Conservation (phyloP, 2,797 vertebrate species). For the Buceros bicornis region DNA sequence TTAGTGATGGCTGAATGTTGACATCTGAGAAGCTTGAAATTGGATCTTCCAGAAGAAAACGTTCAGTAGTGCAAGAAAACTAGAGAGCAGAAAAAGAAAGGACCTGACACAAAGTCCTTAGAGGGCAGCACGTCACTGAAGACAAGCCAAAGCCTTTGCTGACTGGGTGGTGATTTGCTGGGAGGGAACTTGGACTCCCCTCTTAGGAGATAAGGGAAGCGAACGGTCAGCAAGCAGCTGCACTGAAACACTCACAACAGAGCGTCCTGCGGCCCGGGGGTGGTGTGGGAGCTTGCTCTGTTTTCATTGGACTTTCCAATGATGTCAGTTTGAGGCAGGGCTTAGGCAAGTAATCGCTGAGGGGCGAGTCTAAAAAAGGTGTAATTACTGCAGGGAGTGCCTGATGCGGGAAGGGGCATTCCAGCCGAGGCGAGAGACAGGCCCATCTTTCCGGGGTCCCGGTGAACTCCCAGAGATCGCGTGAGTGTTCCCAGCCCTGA, state of each 20-base stretch:
- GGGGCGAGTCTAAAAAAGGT: conserved; percentile 57
- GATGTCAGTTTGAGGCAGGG: conserved; percentile 70
- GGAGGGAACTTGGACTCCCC: background rate
- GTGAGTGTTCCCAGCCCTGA: background rate
- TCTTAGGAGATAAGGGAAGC: conserved; percentile 11
- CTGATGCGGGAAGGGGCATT: conserved; percentile 65
- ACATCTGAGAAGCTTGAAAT: background rate
- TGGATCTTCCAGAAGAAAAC: background rate
- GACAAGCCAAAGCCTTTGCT: background rate
- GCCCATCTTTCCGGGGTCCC: background rate
- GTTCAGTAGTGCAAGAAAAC: background rate
- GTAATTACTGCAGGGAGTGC: conserved; percentile 64
- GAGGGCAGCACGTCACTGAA: background rate
- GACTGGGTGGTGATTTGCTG: background rate
- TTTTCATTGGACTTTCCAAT: conserved; percentile 71
- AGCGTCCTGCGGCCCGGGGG: conserved; percentile 12
- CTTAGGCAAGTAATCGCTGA: conserved; percentile 41
- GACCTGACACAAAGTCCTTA: rapidly evolving
- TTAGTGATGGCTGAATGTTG: background rate
- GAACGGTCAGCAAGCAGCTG: background rate
- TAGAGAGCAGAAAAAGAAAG: background rate
- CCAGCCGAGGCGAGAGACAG: background rate
- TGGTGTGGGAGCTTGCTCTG: conserved; percentile 11
- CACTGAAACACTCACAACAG: background rate
- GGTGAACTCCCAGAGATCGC: background rate